A percentile compares a stretch with the other conserved stretches of the same genome.
Conservation (phyloP, 2,113 vertebrate genomes). For the Catharus fuscescens region DNA sequence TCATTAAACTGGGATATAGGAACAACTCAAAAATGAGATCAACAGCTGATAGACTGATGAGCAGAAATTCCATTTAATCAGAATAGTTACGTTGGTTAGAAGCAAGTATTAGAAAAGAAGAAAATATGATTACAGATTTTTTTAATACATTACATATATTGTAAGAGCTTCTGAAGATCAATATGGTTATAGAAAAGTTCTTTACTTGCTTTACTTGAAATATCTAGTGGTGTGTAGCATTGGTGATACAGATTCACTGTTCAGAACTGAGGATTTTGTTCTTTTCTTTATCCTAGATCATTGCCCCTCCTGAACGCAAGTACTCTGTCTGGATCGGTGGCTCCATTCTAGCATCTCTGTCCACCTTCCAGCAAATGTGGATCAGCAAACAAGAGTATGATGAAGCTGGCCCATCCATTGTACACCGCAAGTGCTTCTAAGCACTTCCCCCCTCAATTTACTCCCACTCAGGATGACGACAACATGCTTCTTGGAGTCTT, state of each 20-base stretch:
- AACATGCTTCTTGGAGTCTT: slow-evolving; percentile 75
- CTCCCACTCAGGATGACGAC: slow-evolving; percentile 73
- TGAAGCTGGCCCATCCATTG: slow-evolving; percentile 91
- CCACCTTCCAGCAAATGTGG: slow-evolving; percentile 96
- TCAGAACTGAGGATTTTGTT: slow-evolving; percentile 3
- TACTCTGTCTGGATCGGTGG: slow-evolving; percentile 87
- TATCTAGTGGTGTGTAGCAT: background rate
- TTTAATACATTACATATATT: background rate
- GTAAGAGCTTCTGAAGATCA: background rate
- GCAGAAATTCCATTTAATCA: background rate
- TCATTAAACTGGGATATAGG: background rate
- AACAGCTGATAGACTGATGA: background rate
- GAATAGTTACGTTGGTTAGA: background rate
- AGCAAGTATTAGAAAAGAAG: background rate
- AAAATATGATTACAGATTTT: background rate
- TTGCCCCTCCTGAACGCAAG: slow-evolving; percentile 88
- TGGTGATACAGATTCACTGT: background rate
- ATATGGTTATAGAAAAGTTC: background rate
- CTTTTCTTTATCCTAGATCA: slow-evolving; percentile 78
- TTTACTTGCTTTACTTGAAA: background rate
- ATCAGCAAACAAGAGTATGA: slow-evolving; percentile 95
- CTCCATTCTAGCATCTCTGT: slow-evolving; percentile 84
- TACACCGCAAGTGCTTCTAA: slow-evolving; percentile 96
- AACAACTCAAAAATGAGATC: background rate
- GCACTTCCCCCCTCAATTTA: slow-evolving; percentile 24